Conservation (phyloP, 2,797 vertebrate species). For the Tiaroga cobitis region DNA sequence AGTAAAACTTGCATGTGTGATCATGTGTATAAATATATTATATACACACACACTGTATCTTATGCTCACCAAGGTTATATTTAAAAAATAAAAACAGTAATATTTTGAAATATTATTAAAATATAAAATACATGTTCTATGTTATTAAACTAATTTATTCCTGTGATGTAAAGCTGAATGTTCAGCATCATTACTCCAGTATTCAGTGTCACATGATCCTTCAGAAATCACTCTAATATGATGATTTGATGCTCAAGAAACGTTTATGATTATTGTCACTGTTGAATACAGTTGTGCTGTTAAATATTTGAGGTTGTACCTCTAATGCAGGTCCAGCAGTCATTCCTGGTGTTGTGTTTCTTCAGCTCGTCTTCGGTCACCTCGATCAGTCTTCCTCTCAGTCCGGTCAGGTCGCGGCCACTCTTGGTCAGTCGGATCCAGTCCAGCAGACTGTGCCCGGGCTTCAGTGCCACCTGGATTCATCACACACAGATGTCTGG, state of each 20-base stretch:
- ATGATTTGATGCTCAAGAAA: neutral
- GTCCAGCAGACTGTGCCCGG: conserved; percentile 97
- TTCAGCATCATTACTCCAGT: neutral
- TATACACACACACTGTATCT: no score
- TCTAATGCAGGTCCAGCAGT: conserved; percentile 98
- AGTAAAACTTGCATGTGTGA: no score
- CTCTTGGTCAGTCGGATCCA: conserved; percentile 95
- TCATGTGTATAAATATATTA: no score
- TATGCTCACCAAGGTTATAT: no score
- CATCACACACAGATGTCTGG: neutral
- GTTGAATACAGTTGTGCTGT: no score
- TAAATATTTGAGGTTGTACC: conserved; percentile 71
- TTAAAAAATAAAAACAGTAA: no score
- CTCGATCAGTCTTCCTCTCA: conserved; percentile 86
- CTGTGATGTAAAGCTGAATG: neutral
- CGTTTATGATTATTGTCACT: no score
- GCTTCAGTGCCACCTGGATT: conserved; percentile 89
- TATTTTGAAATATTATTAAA: no score
- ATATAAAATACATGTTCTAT: no score
- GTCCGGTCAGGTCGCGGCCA: conserved; percentile 89
- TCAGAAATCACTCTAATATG: neutral
- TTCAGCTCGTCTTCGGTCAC: conserved; percentile 91
- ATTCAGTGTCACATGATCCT: neutral
- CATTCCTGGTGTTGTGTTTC: conserved; percentile 87
- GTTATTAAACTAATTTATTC: neutral